Base-by-base conservation (phyloP, 2,113 vertebrate genomes). In the Notiomystis cincta region DNA sequence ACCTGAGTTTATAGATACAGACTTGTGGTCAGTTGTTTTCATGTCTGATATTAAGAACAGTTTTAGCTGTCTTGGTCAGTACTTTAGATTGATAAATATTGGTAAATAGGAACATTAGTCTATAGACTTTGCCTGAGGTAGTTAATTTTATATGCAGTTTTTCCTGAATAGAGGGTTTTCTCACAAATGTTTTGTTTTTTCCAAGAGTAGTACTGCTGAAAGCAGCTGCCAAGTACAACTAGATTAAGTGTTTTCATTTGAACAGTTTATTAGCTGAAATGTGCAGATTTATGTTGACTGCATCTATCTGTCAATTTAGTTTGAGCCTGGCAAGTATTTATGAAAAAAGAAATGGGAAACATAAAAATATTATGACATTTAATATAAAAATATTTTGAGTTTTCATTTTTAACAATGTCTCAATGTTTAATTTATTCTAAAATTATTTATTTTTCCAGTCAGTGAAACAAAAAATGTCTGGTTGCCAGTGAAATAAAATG, bases 221-320 rank as follows among this genome's bases (percentile, higher is more conserved):
- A 93, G n/a, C 67, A 85, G 64, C 72, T 96, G 90, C 82, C 58
- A 86, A 77, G 23, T 70, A 62, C 58, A 96, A 75, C 42, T 83
- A 83, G 93, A 92, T 81, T 53, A 87, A 91, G 19, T 60, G 76
- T 77, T 95, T 89, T 93, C 71, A 92, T 95, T 81, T 89, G 23
- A 90, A 66, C 11, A 20, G 33, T 94, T 93, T 92, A 92, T 90
- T 93, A 90, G 51, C 50, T 90, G 67, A 62, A 90, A 87, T 3
- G 3, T 81, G 21, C 47, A 81, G 80, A 89, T 93, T 93, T 92
- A 83, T 73, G 38, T 81, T 90, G 80, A 78, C 60, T 87, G 31
- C 51, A 51, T 90, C 54, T 83, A 35, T 91, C 78, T 93, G 60
- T 86, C 47, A 83, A 38, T 93, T 90, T 86, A 65, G 42, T 70